Percentiles rank a stretch among this genome's conserved stretches.
phyloP scores from a whole-genome alignment of 2,888 invertebrate genomes.

The Xestia c-nigrum region DNA sequence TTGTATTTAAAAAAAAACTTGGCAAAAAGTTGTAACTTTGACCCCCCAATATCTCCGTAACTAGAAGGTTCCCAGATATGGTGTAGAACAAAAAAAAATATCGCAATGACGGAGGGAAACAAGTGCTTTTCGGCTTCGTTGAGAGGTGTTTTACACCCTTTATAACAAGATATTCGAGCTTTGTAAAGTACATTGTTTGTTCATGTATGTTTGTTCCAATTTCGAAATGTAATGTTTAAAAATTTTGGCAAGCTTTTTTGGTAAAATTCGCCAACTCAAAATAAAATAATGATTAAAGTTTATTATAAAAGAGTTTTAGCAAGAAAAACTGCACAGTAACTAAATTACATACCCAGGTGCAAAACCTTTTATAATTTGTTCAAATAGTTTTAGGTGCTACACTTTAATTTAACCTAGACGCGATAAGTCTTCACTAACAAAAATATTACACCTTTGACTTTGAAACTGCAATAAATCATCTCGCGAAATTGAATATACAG shows the following conservation, averaged over 20 bases:
- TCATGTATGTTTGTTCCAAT: too few species aligned
- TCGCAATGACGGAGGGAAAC: too few species aligned
- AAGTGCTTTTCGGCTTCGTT: too few species aligned
- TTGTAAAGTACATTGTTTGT: too few species aligned
- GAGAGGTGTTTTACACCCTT: too few species aligned
- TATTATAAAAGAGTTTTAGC: neutral
- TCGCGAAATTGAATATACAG: constrained; percentile 38
- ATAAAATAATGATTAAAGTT: neutral
- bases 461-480: constrained; percentile 52
- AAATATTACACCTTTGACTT: constrained; percentile 59
- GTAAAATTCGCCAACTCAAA: neutral
- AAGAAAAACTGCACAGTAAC: neutral
- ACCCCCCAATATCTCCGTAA: too few species aligned
- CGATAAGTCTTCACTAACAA: constrained; percentile 52
- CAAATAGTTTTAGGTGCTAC: constrained; percentile 22
- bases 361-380: constrained; percentile 20
- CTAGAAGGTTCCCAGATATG: too few species aligned
- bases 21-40: too few species aligned
- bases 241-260: neutral
- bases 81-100: too few species aligned
- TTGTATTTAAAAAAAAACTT: too few species aligned
- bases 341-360: constrained; percentile 31
- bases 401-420: constrained; percentile 6
- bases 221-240: too few species aligned
- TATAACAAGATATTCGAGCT: too few species aligned